Evolutionary conservation across 1,140 invertebrate species (phyloP).

Genomic region (Rhyzopertha dominica): DNA sequence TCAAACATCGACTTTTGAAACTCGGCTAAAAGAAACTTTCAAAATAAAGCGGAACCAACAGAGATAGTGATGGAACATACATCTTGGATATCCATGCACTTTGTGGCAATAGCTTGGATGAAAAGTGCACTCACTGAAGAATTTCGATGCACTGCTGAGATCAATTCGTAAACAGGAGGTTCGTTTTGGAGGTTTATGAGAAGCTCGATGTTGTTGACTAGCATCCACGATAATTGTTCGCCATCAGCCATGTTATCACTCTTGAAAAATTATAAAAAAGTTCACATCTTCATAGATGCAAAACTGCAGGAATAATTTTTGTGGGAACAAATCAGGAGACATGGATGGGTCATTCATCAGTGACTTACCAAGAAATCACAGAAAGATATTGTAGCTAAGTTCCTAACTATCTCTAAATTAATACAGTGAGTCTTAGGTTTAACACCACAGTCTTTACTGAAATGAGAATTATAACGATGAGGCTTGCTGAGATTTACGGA

Average conservation of each 20-base stretch:
- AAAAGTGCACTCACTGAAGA: constrained; percentile 64
- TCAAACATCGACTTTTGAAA: constrained; percentile 53
- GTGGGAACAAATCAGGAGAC: background rate
- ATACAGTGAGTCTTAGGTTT: constrained; percentile 34
- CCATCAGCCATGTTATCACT: constrained; percentile 66
- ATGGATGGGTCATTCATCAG: background rate
- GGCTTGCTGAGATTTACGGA: background rate
- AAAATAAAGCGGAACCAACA: background rate
- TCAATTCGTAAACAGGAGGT: constrained; percentile 61
- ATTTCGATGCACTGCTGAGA: constrained; percentile 59
- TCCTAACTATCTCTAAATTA: constrained; percentile 54
- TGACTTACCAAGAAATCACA: constrained; percentile 64
- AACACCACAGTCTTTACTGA: constrained; percentile 2
- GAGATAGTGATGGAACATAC: too few species aligned
- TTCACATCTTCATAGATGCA: too few species aligned
- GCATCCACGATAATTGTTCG: constrained; percentile 71
- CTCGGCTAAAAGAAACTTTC: constrained; percentile 43
- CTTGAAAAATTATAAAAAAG: constrained; percentile 34
- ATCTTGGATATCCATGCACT: constrained; percentile 42
- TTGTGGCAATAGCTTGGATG: constrained; percentile 63
- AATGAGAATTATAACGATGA: constrained; percentile 3
- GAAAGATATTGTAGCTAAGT: constrained; percentile 58
- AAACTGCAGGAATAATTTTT: constrained; percentile 2
- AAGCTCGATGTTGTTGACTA: constrained; percentile 66
- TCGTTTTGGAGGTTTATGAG: constrained; percentile 58